A percentile compares a stretch with the other conserved stretches of the same genome.
These are phyloP conservation scores for Phylloscopus trochiloides DNA, from an alignment of 2,113 vertebrate species.

Conservation along the genomic window DNA sequence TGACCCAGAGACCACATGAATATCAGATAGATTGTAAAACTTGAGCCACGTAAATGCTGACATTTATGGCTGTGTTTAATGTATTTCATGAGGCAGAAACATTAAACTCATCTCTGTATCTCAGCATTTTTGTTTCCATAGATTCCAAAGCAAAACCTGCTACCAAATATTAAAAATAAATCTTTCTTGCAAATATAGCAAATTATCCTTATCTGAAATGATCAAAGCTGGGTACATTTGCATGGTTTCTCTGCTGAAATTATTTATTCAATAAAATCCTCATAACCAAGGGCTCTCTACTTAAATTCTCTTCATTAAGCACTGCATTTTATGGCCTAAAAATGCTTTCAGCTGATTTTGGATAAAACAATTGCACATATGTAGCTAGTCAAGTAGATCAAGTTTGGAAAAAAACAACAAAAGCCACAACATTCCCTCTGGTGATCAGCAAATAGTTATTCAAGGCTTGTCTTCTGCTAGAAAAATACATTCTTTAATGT, in stretches of 20 bases:
- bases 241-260: not conserved
- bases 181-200: not conserved
- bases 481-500: not conserved
- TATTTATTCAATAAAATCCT: conserved; percentile 25
- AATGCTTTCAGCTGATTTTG: not conserved
- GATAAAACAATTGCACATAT: not conserved
- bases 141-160: not conserved
- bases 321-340: not conserved
- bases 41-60: not conserved
- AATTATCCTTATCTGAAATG: not conserved
- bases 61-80: not conserved
- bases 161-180: not conserved
- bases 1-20: not conserved
- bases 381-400: not conserved
- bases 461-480: not conserved
- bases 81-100: not conserved
- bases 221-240: not conserved
- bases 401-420: not conserved
- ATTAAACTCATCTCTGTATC: not conserved
- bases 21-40: not conserved
- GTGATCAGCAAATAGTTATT: not conserved
- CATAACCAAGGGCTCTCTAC: not conserved
- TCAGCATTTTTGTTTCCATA: not conserved
- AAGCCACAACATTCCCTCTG: not conserved
- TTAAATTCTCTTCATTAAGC: conserved; percentile 2